Evolutionary conservation across 2,113 vertebrate species (phyloP).

Genomic region (Corythornis cristatus): DNA sequence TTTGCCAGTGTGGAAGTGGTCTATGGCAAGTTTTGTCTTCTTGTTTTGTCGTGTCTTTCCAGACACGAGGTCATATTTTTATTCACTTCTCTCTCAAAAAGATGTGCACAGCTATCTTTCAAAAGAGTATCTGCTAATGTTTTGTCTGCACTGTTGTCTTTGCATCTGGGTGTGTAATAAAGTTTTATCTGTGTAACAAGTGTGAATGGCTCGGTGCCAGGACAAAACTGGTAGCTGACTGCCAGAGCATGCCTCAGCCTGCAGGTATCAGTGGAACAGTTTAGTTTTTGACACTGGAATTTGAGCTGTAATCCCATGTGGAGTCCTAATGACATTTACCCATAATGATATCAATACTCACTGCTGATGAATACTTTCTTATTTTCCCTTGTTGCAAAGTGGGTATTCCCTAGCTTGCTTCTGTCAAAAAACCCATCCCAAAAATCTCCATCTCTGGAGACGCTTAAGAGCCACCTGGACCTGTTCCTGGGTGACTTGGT

Average conservation of each 20-base stretch:
- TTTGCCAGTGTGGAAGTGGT: background rate
- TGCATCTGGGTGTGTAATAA: background rate
- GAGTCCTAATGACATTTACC: background rate
- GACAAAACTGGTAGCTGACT: background rate
- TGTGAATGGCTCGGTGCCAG: background rate
- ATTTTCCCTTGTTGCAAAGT: background rate
- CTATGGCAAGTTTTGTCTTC: background rate
- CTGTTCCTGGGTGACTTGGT: too few species aligned
- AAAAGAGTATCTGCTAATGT: background rate
- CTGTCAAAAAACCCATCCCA: background rate
- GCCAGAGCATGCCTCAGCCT: background rate
- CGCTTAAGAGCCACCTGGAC: too few species aligned
- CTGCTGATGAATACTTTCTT: background rate
- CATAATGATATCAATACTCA: background rate
- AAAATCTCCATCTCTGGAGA: too few species aligned
- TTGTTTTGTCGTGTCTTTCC: background rate
- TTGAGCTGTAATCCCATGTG: background rate
- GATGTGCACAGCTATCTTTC: background rate
- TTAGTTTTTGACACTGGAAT: background rate
- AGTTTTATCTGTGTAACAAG: background rate
- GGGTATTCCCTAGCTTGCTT: background rate
- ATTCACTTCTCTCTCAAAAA: background rate
- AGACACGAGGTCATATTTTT: background rate
- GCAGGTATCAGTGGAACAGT: background rate
- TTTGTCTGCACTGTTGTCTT: background rate